Conservation (phyloP, 2,797 vertebrate genomes). For the Anguilla pacifica region DNA sequence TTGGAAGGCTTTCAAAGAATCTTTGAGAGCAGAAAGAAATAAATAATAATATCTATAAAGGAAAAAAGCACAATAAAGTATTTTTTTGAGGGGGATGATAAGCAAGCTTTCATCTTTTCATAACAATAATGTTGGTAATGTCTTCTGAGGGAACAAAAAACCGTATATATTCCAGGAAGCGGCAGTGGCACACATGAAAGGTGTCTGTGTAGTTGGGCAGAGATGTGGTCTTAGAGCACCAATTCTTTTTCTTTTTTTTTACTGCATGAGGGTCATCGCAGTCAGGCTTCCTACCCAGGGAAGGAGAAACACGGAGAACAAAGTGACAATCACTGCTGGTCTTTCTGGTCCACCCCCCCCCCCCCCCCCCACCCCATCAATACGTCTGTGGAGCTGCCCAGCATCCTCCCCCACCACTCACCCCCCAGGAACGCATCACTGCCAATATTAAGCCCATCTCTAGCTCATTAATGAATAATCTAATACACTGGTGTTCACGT, state of each 20-base stretch:
- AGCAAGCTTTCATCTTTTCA: slow-evolving; percentile 37
- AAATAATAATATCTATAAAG: slow-evolving; percentile 13
- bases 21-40: slow-evolving; percentile 40
- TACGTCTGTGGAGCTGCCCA: slow-evolving; percentile 59
- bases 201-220: not conserved
- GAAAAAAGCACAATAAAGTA: slow-evolving; percentile 26
- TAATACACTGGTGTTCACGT: not conserved
- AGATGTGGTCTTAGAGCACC: not conserved
- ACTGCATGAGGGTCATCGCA: not conserved
- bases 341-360: not conserved
- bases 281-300: not conserved
- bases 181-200: slow-evolving; percentile 28
- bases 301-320: not conserved
- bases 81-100: not conserved
- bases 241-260: not conserved
- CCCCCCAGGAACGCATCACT: not conserved
- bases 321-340: slow-evolving; percentile 8
- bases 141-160: slow-evolving; percentile 6
- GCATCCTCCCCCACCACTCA: slow-evolving; percentile 48
- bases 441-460: not conserved
- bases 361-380: slow-evolving; percentile 34
- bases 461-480: not conserved
- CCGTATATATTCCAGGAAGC: slow-evolving; percentile 18
- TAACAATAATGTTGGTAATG: slow-evolving; percentile 22
- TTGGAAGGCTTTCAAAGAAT: slow-evolving; percentile 34